Evolutionary conservation across 2,888 invertebrate species (phyloP).

Genomic region (Caenorhabditis auriculariae): DNA sequence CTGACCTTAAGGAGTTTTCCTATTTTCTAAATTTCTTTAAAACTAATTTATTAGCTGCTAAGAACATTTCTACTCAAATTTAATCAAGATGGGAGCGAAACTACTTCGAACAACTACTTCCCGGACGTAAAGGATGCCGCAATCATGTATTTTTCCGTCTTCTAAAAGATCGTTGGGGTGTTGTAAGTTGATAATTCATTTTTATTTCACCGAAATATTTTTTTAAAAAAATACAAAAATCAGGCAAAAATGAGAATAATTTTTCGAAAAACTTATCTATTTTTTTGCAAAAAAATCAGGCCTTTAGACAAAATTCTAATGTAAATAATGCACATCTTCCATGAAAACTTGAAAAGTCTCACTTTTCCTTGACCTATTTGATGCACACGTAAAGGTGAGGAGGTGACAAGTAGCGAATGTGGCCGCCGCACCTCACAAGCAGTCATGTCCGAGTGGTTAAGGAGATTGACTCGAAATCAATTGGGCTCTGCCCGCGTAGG

Average conservation of each 20-base stretch:
- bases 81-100: slow-evolving; percentile 43
- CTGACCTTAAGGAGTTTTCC: background rate
- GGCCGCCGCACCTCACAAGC: too few species aligned
- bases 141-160: slow-evolving; percentile 61
- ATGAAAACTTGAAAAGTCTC: too few species aligned
- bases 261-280: too few species aligned
- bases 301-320: too few species aligned
- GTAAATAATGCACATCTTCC: too few species aligned
- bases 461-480: slow-evolving; percentile 51
- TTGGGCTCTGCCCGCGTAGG: slow-evolving; percentile 48
- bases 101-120: slow-evolving; percentile 61
- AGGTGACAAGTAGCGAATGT: background rate
- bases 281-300: too few species aligned
- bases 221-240: background rate
- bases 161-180: slow-evolving; percentile 60
- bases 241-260: background rate
- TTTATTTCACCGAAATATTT: background rate
- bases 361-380: too few species aligned
- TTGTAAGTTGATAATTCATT: slow-evolving; percentile 30
- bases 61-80: background rate
- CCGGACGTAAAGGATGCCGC: slow-evolving; percentile 59
- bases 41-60: background rate
- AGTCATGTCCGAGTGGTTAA: slow-evolving; percentile 49
- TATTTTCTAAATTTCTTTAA: background rate
- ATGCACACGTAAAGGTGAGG: background rate